Evolutionary conservation across 2,113 vertebrate genomes (phyloP).

Genomic region (Anolis carolinensis): DNA sequence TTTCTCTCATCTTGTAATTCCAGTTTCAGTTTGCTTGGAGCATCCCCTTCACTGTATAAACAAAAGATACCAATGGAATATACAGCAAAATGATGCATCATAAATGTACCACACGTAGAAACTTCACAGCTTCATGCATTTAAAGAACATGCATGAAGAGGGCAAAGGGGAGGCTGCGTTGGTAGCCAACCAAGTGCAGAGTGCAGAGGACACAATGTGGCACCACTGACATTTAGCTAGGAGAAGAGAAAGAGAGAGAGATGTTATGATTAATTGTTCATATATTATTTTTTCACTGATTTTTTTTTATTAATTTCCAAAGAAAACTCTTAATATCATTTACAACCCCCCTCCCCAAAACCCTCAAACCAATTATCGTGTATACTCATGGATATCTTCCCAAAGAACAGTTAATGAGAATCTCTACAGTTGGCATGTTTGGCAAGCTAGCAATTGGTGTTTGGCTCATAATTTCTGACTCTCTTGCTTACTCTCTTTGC

Average conservation of each 20-base stretch:
- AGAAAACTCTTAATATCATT: background rate
- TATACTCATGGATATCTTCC: too few species aligned
- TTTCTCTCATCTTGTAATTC: constrained; percentile 39
- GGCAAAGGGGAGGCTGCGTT: constrained; percentile 69
- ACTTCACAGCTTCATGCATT: constrained; percentile 82
- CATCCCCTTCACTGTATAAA: constrained; percentile 70
- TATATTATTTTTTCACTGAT: background rate
- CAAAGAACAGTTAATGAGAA: too few species aligned
- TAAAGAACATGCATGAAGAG: constrained; percentile 82
- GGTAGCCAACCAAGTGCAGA: constrained; percentile 74
- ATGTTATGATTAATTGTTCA: background rate
- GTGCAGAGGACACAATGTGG: constrained; percentile 69
- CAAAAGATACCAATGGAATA: constrained; percentile 73
- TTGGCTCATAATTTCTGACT: too few species aligned
- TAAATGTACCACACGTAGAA: constrained; percentile 74
- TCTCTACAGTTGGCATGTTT: too few species aligned
- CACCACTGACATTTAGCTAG: constrained; percentile 77
- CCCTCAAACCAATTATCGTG: too few species aligned
- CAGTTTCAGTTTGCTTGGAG: constrained; percentile 64
- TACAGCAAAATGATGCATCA: constrained; percentile 72
- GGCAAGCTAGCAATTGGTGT: too few species aligned
- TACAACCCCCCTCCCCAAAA: too few species aligned
- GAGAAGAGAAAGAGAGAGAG: background rate
- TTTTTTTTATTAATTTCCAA: background rate
- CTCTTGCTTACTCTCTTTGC: too few species aligned